Evolutionary conservation across 2,888 invertebrate genomes (phyloP).

Genomic region (Stenoptilia bipunctidactyla): DNA sequence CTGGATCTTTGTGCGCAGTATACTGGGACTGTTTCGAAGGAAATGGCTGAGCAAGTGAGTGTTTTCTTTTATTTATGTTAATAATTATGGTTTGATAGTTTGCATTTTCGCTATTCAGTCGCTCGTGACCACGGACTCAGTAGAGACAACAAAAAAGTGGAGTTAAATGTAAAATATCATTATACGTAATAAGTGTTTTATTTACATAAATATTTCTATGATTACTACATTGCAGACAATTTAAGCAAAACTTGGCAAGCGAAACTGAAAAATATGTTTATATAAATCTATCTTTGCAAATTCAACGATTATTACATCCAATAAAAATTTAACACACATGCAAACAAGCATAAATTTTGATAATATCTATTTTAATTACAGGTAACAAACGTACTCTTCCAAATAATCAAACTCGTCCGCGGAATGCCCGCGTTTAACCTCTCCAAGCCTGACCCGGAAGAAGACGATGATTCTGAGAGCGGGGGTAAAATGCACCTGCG

Average conservation of each 20-base stretch:
- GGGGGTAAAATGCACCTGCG: slow-evolving; percentile 72
- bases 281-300: too few species aligned
- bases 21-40: slow-evolving; percentile 75
- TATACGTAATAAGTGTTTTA: not conserved
- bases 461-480: slow-evolving; percentile 38
- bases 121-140: not conserved
- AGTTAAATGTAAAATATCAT: not conserved
- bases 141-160: not conserved
- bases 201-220: too few species aligned
- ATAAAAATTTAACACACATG: not conserved
- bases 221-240: too few species aligned
- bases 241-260: too few species aligned
- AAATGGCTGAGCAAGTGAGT: slow-evolving; percentile 79
- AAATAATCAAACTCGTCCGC: slow-evolving; percentile 68
- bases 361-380: too few species aligned
- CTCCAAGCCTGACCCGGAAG: slow-evolving; percentile 27
- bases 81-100: too few species aligned
- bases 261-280: too few species aligned
- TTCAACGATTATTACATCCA: too few species aligned
- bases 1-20: slow-evolving; percentile 84
- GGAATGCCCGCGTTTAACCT: slow-evolving; percentile 33
- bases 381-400: slow-evolving; percentile 59
- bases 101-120: too few species aligned
- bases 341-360: not conserved
- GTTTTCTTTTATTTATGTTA: too few species aligned